Base-by-base conservation (phyloP, 1,140 invertebrate species). In the Hermetia illucens region DNA sequence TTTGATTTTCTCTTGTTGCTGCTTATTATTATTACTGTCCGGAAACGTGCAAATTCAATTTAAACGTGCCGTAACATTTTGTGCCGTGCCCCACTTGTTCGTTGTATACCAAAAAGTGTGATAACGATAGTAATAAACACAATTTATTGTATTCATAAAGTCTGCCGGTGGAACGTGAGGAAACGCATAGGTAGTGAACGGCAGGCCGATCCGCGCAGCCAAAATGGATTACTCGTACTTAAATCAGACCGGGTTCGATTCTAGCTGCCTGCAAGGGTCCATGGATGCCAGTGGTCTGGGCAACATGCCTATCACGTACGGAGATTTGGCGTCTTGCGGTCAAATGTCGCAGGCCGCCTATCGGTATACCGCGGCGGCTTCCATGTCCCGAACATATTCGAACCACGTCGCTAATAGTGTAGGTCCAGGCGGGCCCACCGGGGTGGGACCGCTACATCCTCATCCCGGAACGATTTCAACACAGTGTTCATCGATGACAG, bases 281-380 rank as follows among this genome's bases (percentile, higher is more conserved):
- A 75, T 77, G 62, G 71, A 73, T 41, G 66, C 69, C 8, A 69
- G 69, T 36, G 64, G 66, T 29, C 52, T 75, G 21, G 61, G 63
- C 5, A 74, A 74, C 48, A 77, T 81, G 65, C 77, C 79, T 24
- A 82, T 79, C 57, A 77, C 81, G 5, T 88, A 87, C 62, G 79
- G 81, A 18, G 84, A 89, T 58, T 67, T 85, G 43, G 79, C 81
- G 18, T 83, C 82, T 9, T 89, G 84, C 61, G 81, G 81, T 30
- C 84, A 88, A 65, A 86, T 89, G 78, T 81, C 79, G 36, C 77
- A 80, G 50, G 75, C 76, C 3, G 77, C 77, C 2, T 80, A 80
- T 51, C 66, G 77, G 4, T 80, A 81, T 48, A 71, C 71, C 12
- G 76, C 75, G 3, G 69, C 72, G 3, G 65, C 66, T 2, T 60